Conservation (phyloP, 2,797 vertebrate species). For the Eulemur mongoz region DNA sequence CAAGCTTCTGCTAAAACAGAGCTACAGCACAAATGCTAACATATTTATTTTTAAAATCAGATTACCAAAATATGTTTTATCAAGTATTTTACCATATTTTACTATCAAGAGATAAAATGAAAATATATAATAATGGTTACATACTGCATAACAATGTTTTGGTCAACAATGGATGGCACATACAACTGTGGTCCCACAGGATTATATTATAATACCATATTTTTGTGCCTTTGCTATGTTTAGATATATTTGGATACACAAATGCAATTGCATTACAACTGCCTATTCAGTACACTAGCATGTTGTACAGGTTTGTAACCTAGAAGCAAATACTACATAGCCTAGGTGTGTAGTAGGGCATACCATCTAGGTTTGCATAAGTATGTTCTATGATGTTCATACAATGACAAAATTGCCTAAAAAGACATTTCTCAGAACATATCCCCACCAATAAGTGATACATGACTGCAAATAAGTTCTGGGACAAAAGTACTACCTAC, state of each 20-base stretch:
- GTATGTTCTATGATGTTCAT: background rate
- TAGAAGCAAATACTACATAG: background rate
- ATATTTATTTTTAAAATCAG: conserved; percentile 5
- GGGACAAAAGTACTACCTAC: background rate
- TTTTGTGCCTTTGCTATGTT: background rate
- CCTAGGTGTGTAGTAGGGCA: background rate
- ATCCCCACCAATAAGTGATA: background rate
- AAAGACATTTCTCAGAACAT: background rate
- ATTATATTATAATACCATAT: background rate
- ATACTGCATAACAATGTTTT: background rate
- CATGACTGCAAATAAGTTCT: background rate
- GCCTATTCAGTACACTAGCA: background rate
- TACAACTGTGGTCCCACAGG: background rate
- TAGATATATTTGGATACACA: background rate
- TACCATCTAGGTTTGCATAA: background rate
- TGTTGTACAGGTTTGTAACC: background rate
- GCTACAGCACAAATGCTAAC: background rate
- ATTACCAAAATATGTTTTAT: background rate
- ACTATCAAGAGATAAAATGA: background rate
- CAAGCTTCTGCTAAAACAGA: background rate
- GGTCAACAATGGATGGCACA: background rate
- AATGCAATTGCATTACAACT: background rate
- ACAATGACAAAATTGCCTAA: background rate
- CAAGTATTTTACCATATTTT: background rate
- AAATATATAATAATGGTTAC: background rate